Evolutionary conservation across 2,113 vertebrate species (phyloP), one percentile per base, ranked within the genome.

Genomic region (Opisthocomus hoazin): DNA sequence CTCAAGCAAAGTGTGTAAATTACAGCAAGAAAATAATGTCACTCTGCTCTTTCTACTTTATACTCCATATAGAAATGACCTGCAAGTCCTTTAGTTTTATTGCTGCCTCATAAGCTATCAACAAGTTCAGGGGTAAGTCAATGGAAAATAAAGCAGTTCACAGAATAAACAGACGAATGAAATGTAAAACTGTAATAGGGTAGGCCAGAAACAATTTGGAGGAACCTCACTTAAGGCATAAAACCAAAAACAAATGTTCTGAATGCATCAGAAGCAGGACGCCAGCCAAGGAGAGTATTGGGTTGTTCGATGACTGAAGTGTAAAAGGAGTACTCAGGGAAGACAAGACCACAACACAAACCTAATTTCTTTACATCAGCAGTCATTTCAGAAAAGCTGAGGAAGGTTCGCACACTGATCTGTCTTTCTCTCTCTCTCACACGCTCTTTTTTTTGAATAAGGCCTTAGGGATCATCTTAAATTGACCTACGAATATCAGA

Each of bases 141-240:
- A 54, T 75, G 68, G 80, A 92, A 97, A 95, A 92, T 74, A 21
- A 90, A 92, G 41, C 27, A 61, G 51, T 96, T 93, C 76, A 90
- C 29, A 74, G 56, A 84, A 89, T 81, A 94, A 86, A 89, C 11
- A 6, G 68, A 86, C 84, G 69, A 94, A 74, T 89, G n/a, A 92
- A 96, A 92, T 66, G 39, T 84, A 89, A 94, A 95, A 93, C 76
- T 56, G 22, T 87, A 84, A 89, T 23, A 84, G 19, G 43, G 29
- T 56, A 89, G 54, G 64, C 60, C 83, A 96, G 94, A 95, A 90
- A 46, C 64, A 78, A 89, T 87, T 89, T 84, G 93, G 60, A 90
- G 29, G 30, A 92, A 75, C 51, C 51, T 93, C 68, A 80, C 45
- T 88, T 86, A 86, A 88, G n/a, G 54, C 71, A 92, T 54, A 83